Conservation (phyloP, 1,140 invertebrate species). For the Andrena cerasifolii region DNA sequence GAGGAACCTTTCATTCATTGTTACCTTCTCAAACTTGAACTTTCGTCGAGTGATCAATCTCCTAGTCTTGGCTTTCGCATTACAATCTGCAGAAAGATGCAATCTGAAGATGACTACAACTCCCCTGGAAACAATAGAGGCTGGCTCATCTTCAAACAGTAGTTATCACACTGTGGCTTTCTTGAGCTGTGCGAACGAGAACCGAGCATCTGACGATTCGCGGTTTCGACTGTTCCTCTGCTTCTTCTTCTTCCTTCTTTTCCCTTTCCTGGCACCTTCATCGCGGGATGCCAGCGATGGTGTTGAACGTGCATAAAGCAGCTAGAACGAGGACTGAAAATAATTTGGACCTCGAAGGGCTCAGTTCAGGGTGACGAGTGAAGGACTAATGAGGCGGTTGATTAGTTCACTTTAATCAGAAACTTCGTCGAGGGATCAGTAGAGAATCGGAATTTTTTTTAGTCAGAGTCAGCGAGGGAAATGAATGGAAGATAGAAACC, state of each 20-base stretch:
- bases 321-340: no score
- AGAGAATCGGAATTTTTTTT: no score
- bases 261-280: not conserved
- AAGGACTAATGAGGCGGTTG: no score
- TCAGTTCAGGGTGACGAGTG: no score
- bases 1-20: not conserved
- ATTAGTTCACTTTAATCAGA: no score
- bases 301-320: no score
- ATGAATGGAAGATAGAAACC: no score
- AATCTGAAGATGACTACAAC: conserved; percentile 28
- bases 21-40: conserved; percentile 11
- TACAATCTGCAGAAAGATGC: conserved; percentile 14
- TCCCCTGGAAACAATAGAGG: conserved; percentile 14
- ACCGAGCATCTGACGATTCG: conserved; percentile 9
- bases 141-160: conserved; percentile 52
- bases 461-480: no score
- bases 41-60: conserved; percentile 15
- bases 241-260: not conserved
- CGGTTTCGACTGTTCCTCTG: not conserved
- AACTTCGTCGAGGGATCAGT: no score
- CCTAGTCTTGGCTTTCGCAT: conserved; percentile 5
- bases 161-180: conserved; percentile 41
- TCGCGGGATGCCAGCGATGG: no score
- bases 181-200: conserved; percentile 12
- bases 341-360: no score